These are phyloP conservation scores for Chrysolina oricalcia DNA, from an alignment of 2,888 invertebrate species.

Conservation along the genomic window DNA sequence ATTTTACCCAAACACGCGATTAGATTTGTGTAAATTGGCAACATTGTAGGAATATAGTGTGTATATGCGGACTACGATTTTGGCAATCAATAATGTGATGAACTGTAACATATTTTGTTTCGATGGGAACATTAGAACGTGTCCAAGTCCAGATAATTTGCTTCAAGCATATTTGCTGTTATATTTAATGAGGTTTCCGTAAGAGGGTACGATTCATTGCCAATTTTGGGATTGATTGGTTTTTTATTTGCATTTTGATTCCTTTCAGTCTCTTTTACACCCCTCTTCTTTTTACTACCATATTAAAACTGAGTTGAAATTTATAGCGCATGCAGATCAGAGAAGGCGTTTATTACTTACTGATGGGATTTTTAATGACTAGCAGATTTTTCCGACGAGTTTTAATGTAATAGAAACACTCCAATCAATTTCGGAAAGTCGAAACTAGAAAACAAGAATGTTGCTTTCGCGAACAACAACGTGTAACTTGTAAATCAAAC, in stretches of 20 bases:
- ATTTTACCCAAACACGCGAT: slow-evolving; percentile 74
- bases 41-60: slow-evolving; percentile 61
- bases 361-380: slow-evolving; percentile 6
- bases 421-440: not conserved
- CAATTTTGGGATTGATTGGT: slow-evolving; percentile 16
- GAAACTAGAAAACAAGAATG: too few relatives aligned
- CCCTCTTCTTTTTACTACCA: slow-evolving; percentile 14
- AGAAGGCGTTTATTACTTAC: slow-evolving; percentile 4
- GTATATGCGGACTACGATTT: slow-evolving; percentile 62
- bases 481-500: not conserved
- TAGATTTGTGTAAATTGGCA: slow-evolving; percentile 72
- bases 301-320: slow-evolving; percentile 12
- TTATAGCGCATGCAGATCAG: slow-evolving; percentile 8
- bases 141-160: slow-evolving; percentile 37
- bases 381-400: slow-evolving; percentile 1
- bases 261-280: slow-evolving; percentile 20
- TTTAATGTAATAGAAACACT: not conserved
- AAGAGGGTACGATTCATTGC: slow-evolving; percentile 22
- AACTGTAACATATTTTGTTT: slow-evolving; percentile 56
- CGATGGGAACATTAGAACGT: slow-evolving; percentile 44
- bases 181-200: slow-evolving; percentile 14
- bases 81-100: slow-evolving; percentile 67
- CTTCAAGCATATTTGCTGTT: slow-evolving; percentile 8
- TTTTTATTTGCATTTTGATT: slow-evolving; percentile 26
- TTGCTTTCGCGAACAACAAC: not conserved